Percentiles rank a stretch among this genome's conserved stretches.
Conservation (phyloP, 2,113 vertebrate genomes). For the Nicator chloris region DNA sequence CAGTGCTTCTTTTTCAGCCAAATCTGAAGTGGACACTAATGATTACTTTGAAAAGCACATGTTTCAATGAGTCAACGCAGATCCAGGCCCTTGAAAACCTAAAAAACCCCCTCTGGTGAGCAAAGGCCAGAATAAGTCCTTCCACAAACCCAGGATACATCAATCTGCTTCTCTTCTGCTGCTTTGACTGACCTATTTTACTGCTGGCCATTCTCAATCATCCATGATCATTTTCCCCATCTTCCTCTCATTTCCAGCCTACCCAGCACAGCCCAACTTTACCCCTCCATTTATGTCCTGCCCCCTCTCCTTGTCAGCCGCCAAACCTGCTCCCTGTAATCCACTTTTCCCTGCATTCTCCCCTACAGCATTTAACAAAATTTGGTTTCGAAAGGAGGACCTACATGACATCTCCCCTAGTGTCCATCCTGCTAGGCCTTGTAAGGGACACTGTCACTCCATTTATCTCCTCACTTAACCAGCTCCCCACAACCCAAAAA, state of each 20-base stretch:
- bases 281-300: accelerated
- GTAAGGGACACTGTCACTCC: no score
- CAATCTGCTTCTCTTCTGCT: neutral
- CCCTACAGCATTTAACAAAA: neutral
- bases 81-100: neutral
- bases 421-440: neutral
- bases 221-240: neutral
- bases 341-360: neutral
- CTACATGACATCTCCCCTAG: neutral
- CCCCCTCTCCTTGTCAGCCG: neutral
- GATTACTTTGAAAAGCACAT: neutral
- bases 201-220: neutral
- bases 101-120: neutral
- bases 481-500: neutral
- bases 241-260: neutral
- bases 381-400: neutral
- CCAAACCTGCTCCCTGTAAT: neutral
- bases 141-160: neutral
- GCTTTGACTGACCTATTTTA: neutral
- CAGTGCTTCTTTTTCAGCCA: neutral
- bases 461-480: neutral
- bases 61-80: neutral
- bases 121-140: neutral
- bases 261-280: neutral
- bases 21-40: neutral